These are phyloP conservation scores for Oriolus oriolus DNA, from an alignment of 2,113 vertebrate species.

Conservation along the genomic window DNA sequence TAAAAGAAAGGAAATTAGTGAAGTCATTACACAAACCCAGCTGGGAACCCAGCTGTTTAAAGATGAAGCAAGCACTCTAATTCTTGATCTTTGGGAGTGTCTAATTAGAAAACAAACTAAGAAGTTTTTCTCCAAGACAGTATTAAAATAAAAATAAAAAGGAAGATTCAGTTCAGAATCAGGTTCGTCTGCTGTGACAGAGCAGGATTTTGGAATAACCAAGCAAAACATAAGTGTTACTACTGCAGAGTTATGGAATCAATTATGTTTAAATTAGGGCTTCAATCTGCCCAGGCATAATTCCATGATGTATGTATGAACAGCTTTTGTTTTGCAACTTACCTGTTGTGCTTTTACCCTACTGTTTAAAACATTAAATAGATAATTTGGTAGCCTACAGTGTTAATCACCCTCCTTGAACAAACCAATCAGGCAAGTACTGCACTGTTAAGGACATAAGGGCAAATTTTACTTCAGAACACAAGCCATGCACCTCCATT, in stretches of 20 bases:
- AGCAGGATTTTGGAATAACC: not conserved
- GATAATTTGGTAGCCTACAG: not conserved
- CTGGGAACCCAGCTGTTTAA: slow-evolving; percentile 72
- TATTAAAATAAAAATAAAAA: slow-evolving; percentile 41
- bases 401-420: not conserved
- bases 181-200: not conserved
- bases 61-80: slow-evolving; percentile 47
- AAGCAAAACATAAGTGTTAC: slow-evolving; percentile 9
- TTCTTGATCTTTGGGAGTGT: slow-evolving; percentile 71
- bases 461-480: not conserved
- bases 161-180: slow-evolving; percentile 2
- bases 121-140: slow-evolving; percentile 43
- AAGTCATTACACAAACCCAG: slow-evolving; percentile 70
- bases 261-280: slow-evolving; percentile 19
- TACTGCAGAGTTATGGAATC: not conserved
- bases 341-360: not conserved
- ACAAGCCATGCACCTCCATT: not conserved
- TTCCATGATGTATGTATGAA: not conserved
- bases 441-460: not conserved
- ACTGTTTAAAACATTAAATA: not conserved
- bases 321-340: not conserved
- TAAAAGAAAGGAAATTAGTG: slow-evolving; percentile 76
- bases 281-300: not conserved
- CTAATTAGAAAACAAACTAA: slow-evolving; percentile 67
- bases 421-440: not conserved